Evolutionary conservation across 2,888 invertebrate genomes (phyloP), one percentile per base, ranked within the genome.

Genomic region (Protonemura montana): DNA sequence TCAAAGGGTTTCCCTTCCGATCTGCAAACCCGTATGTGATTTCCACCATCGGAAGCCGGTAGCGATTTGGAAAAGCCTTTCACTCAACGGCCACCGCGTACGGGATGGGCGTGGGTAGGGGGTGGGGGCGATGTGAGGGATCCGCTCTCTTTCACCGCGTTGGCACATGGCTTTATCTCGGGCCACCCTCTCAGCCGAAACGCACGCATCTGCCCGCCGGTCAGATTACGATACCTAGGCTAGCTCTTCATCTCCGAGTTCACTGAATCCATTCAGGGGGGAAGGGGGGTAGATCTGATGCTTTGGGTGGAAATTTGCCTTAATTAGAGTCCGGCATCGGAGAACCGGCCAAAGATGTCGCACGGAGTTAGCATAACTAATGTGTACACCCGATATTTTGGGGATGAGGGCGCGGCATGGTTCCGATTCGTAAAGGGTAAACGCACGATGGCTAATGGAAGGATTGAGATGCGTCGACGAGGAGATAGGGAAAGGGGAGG

Each of bases 11-110:
- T 81, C 28, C 10, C 59, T 59, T 81, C 16, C 81, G 81, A 81
- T 59, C 81, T 81, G 30, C 81, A 81, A 81, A 29, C 81, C 81
- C 81, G 81, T 81, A 81, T 81, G 81, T n/a, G 28, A 81, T 81
- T 30, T 59, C 13, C 59, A 59, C 3, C 59, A 59, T 59, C 59
- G 59, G 59, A 21, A 81, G 29, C 81, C 81, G 29, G 29, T 81
- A 81, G 81, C 81, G 28, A 81, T 29, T 30, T 81, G 59, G 59
- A 59, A 59, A 81, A 29, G 81, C 81, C 81, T 81, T 81, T 81
- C 81, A 81, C 81, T 81, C 81, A 81, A 29, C 59, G 59, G 16
- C 16, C 13, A 5, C 41, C 6, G 41, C 59, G 13, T 59, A 59
- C 6, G 41, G 41, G 41, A 41, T 41, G 41, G 13, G 59, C 13